phyloP scores from a whole-genome alignment of 2,113 vertebrate genomes.

The Tonatia bakeri region DNA sequence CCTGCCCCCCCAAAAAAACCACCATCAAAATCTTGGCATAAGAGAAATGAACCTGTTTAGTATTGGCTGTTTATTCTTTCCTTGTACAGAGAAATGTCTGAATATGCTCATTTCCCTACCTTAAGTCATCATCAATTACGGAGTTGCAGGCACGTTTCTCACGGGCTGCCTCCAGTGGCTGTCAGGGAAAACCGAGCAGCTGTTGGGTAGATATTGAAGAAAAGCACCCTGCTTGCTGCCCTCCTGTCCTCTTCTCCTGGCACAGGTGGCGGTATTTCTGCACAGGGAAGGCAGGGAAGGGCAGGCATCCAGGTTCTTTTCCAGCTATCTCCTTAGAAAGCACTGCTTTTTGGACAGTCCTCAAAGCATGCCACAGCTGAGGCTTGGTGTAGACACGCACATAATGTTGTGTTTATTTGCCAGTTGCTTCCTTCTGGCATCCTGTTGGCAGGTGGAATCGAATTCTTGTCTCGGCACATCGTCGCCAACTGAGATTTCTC shows the following conservation, averaged over 20 bases:
- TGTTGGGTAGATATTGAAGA: neutral
- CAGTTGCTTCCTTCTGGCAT: neutral
- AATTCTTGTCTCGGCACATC: neutral
- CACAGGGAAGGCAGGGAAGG: neutral
- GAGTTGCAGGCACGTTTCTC: neutral
- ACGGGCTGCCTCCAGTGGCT: neutral
- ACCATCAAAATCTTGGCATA: neutral
- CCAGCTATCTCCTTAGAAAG: slow-evolving; percentile 45
- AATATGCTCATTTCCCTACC: neutral
- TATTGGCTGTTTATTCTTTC: neutral
- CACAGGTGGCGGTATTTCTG: slow-evolving; percentile 3
- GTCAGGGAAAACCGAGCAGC: neutral
- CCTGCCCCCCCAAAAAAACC: neutral
- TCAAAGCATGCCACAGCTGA: slow-evolving; percentile 30
- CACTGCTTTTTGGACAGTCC: slow-evolving; percentile 15
- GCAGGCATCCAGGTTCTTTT: slow-evolving; percentile 21
- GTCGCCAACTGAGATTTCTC: neutral
- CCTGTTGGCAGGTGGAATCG: slow-evolving; percentile 34
- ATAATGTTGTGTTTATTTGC: neutral
- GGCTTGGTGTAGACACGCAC: neutral
- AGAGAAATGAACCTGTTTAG: neutral
- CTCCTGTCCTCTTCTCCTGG: neutral
- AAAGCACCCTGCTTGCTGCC: neutral
- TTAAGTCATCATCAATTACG: neutral
- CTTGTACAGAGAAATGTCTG: neutral